Base-by-base conservation (phyloP, 2,113 vertebrate genomes). In the Engystomops pustulosus region DNA sequence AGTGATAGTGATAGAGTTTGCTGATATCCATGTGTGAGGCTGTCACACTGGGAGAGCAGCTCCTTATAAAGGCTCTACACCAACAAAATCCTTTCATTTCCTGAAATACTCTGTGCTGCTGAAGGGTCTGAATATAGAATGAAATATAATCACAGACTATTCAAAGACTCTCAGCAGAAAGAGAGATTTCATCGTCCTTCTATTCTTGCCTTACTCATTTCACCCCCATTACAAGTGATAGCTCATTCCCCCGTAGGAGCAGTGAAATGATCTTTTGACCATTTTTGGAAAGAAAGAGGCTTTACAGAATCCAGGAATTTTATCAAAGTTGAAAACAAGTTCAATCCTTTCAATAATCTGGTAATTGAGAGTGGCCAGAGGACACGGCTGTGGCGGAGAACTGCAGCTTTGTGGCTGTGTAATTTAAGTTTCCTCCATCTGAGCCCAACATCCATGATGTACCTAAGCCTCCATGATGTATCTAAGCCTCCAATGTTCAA, bases 291-390 rank as follows among this genome's bases (percentile, higher is more conserved):
- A 68, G 17, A 36, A 68, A 20, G 30, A 68, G 20, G 65, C 65
- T 68, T 68, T 68, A 68, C 65, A 68, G 20, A 68, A 34, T 68
- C 38, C 6, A 1, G 6, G 65, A 36, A 68, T 68, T 68, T 68
- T 68, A 68, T 68, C 65, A 68, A 68, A 68, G 65, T 68, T 68
- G 65, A 68, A 68, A 68, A 36, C 65, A 68, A 68, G 65, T 32
- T 68, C 65, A 68, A 36, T 38, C 15, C 65, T 68, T 68, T 68
- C 65, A 68, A 3, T 34, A 36, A 4, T 1, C 62, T 0, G 32
- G 65, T 36, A 36, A 14, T 8, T 36, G 65, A 38, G 32, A 36
- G 34, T 34, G 6, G 65, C 6, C 34, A 9, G 34, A 65, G 18
- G 6, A 38, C 62, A 18, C 62, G 55, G 55, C n/a, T n/a, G n/a